Evolutionary conservation across 1,140 invertebrate genomes (phyloP), one percentile per base, ranked within the genome.

Genomic region (Brachionus koreanus): DNA sequence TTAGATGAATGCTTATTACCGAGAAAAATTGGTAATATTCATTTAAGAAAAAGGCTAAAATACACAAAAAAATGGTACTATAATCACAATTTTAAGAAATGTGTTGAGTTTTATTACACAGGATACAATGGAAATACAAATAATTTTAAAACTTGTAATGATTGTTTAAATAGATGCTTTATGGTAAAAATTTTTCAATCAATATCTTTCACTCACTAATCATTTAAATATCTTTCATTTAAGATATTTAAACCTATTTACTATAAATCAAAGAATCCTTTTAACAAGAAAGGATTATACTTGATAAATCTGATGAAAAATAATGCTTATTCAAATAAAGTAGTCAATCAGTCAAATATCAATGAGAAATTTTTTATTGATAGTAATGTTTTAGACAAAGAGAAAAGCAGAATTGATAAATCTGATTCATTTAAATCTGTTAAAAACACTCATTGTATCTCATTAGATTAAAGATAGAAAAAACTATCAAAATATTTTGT

Each of bases 101-200:
- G 76, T 49, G 42, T 79, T 57, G 46, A 79, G 5, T 79, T 79
- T 61, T 43, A 79, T 65, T 79, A 61, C 23, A 79, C 76, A 16
- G 76, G 76, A n/a, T 37, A 19, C 13, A 42, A 42, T 65, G 76
- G 76, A 9, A 79, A 79, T 65, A 12, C 76, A 13, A 79, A 79
- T 37, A 79, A 79, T 65, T 79, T 79, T 61, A 29, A 39, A n/a
- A 37, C 9, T 57, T 79, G 76, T n/a, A 4, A 19, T 33, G 61
- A 65, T 65, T 79, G 76, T 42, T 35, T 61, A 5, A 57, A 79
- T 37, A 57, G 76, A 79, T 79, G 76, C 23, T 74, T 25, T 49
- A 13, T 74, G 42, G 69, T 74, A 74, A 74, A 25, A 39, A 42
- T 72, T 72, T 25, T 19, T 72, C n/a, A 19, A 39, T 42, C 12